Conservation (phyloP, 2,113 vertebrate genomes). For the Dascyllus trimaculatus region DNA sequence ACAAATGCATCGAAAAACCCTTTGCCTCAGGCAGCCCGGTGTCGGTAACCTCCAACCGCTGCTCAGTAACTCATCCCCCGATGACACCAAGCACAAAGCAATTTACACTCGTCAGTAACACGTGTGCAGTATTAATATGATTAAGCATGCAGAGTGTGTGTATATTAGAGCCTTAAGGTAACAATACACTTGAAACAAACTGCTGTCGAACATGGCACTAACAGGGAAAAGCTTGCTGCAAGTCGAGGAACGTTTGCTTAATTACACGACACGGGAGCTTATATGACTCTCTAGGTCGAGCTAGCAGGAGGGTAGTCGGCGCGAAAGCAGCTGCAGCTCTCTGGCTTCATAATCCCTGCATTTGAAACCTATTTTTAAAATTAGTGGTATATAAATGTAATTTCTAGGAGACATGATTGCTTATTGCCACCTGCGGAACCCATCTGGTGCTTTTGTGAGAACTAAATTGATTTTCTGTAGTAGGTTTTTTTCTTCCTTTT, state of each 20-base stretch:
- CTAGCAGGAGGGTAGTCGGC: neutral
- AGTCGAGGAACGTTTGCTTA: constrained; percentile 7
- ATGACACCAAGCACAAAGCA: constrained; percentile 34
- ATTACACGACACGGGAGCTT: constrained; percentile 5
- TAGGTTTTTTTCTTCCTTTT: neutral
- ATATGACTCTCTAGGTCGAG: neutral
- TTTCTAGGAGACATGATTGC: constrained; percentile 19
- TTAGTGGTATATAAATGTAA: constrained; percentile 11
- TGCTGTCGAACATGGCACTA: constrained; percentile 12
- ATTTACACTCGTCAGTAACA: constrained; percentile 48
- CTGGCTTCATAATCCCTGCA: neutral
- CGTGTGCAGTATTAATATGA: constrained; percentile 28
- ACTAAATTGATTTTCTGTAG: constrained; percentile 26
- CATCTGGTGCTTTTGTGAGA: constrained; percentile 22
- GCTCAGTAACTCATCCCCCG: constrained; percentile 26
- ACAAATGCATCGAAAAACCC: neutral
- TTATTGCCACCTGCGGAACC: constrained; percentile 24
- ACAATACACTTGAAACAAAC: constrained; percentile 35
- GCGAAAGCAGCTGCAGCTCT: constrained; percentile 16
- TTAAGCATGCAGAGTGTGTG: constrained; percentile 24
- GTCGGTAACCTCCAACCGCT: constrained; percentile 35
- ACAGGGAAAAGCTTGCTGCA: neutral
- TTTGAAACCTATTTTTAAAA: constrained; percentile 28
- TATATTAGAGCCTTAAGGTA: constrained; percentile 29
- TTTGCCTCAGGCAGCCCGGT: constrained; percentile 27